Conservation (phyloP, 2,797 vertebrate genomes). For the Phalloptychus januarius region DNA sequence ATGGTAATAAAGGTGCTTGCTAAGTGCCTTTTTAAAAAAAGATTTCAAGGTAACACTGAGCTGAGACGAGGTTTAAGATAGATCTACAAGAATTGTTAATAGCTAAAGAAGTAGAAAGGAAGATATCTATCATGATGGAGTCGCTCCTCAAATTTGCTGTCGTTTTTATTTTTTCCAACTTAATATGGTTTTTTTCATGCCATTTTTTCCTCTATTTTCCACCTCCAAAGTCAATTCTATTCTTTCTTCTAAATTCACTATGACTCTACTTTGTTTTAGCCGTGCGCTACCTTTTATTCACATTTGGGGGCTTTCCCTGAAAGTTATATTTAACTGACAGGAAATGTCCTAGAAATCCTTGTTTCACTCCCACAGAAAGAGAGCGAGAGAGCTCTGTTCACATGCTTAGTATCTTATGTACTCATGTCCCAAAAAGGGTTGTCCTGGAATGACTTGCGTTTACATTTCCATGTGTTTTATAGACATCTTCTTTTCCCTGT, state of each 20-base stretch:
- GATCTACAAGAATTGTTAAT: background rate
- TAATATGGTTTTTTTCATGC: background rate
- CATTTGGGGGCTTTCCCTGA: constrained; percentile 55
- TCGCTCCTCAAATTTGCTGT: background rate
- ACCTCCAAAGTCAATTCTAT: background rate
- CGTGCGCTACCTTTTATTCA: constrained; percentile 7
- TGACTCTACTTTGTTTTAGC: constrained; percentile 13
- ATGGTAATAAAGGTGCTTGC: background rate
- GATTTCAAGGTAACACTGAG: background rate
- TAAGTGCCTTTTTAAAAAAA: background rate
- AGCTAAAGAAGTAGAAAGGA: background rate
- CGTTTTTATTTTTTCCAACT: background rate
- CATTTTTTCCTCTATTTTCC: background rate
- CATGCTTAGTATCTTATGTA: constrained; percentile 49
- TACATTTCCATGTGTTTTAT: constrained; percentile 53
- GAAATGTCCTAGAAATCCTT: constrained; percentile 59
- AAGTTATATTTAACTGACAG: constrained; percentile 66
- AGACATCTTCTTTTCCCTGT: constrained; percentile 1
- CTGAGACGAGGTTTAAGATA: background rate
- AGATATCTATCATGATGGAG: background rate
- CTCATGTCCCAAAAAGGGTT: constrained; percentile 28
- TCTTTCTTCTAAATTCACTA: background rate
- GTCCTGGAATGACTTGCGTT: constrained; percentile 52
- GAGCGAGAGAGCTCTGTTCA: constrained; percentile 21
- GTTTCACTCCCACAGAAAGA: constrained; percentile 34